Conservation (phyloP, 2,888 invertebrate species). For the Euphydryas editha region DNA sequence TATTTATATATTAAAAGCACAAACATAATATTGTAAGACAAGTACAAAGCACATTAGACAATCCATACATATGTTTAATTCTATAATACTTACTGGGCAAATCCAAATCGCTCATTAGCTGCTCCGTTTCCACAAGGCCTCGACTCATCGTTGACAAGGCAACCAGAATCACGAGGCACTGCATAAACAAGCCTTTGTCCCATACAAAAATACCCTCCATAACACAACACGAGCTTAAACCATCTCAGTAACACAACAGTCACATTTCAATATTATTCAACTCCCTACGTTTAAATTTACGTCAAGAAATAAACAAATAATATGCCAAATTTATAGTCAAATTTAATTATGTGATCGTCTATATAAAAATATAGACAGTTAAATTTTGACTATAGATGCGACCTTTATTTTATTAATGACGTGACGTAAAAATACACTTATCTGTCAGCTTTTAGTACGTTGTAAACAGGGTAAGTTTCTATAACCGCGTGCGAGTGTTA, state of each 20-base stretch:
- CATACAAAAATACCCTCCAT: slow-evolving; percentile 29
- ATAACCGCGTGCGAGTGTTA: slow-evolving; percentile 29
- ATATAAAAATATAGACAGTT: not conserved
- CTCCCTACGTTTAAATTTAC: slow-evolving; percentile 14
- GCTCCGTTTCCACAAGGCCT: slow-evolving; percentile 79
- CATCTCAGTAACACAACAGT: slow-evolving; percentile 17
- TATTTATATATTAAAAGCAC: too few relatives aligned
- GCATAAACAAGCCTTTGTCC: slow-evolving; percentile 37
- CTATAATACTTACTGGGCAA: slow-evolving; percentile 76
- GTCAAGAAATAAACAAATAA: too few relatives aligned
- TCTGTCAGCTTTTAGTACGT: too few relatives aligned
- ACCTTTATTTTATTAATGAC: too few relatives aligned
- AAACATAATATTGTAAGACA: slow-evolving; percentile 4
- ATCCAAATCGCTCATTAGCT: slow-evolving; percentile 83
- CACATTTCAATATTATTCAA: slow-evolving; percentile 33
- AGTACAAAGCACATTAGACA: not conserved
- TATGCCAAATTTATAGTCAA: not conserved
- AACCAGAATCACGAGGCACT: slow-evolving; percentile 43
- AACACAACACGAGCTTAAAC: slow-evolving; percentile 18
- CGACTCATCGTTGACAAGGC: slow-evolving; percentile 65
- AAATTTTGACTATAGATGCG: too few relatives aligned
- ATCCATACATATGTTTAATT: not conserved
- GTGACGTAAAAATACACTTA: too few relatives aligned
- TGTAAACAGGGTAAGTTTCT: not conserved
- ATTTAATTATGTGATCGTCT: not conserved